Base-by-base conservation (phyloP, 2,113 vertebrate species). In the Morphnarchus princeps region DNA sequence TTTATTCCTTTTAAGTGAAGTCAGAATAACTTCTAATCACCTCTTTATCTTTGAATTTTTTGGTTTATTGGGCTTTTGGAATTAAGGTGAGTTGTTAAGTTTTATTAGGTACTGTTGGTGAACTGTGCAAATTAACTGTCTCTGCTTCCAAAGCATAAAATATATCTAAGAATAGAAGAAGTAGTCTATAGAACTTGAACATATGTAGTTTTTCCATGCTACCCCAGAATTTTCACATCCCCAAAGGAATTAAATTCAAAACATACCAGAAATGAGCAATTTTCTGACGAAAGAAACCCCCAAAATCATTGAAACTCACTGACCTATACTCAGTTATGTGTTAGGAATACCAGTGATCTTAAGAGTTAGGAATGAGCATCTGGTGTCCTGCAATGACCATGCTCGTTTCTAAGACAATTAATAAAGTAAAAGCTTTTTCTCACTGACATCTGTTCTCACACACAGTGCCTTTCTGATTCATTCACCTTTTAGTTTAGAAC, bases 11-110 rank as follows among this genome's bases (percentile, higher is more conserved):
- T 93, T 73, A 73, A 70, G 16, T 90, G 36, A 83, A 57, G 45
- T 90, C 42, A 91, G 79, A 96, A 90, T 66, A 89, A 90, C 24
- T 94, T 93, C 26, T 78, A 93, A 89, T 79, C 57, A 67, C 65
- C 9, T 84, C 20, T 92, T 87, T 78, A 29, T 49, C 71, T 83
- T 87, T 71, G 36, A 78, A 20, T 28, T 83, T 77, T 73, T 92
- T 77, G 45, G 16, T 87, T 74, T 93, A 74, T 59, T 86, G 10
- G 16, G 20, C 59, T 91, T 92, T 87, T 73, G 57, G 43, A 78
- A 59, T 82, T 66, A 86, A 81, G 29, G 16, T 52, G 55, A 81
- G 36, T 34, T 89, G 29, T 29, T 87, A 61, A 82, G 72, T 52
- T 74, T 94, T 63, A 25, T 11, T 79, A 3, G 34, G 43, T 87